These are phyloP conservation scores for Oegoconia quadripuncta DNA, from an alignment of 2,888 invertebrate species.

Conservation along the genomic window DNA sequence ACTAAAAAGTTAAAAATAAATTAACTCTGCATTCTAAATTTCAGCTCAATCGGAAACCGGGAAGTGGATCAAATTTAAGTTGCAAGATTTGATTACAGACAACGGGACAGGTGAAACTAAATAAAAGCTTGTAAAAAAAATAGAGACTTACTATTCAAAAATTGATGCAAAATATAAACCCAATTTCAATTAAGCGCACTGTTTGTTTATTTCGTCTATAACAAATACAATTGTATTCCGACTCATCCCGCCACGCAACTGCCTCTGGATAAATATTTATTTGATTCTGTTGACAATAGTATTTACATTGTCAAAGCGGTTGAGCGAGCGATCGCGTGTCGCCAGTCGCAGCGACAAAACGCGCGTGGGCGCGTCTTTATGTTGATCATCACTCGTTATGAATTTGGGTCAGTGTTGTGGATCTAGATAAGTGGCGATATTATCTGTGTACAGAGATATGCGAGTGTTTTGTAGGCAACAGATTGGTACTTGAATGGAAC, in stretches of 20 bases:
- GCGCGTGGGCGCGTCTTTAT: slow-evolving; percentile 61
- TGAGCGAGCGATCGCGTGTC: slow-evolving; percentile 14
- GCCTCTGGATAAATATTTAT: slow-evolving; percentile 73
- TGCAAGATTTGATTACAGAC: no score
- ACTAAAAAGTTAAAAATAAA: no score
- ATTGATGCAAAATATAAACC: neutral
- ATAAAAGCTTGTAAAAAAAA: no score
- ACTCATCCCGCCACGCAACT: slow-evolving; percentile 56
- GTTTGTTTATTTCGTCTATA: slow-evolving; percentile 1
- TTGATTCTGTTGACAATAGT: slow-evolving; percentile 74
- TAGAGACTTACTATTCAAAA: no score
- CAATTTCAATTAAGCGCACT: neutral
- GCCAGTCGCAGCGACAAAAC: slow-evolving; percentile 45
- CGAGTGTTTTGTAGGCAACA: no score
- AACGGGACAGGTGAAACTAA: no score
- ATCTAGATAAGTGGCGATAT: slow-evolving; percentile 35
- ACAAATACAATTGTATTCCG: slow-evolving; percentile 51
- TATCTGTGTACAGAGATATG: slow-evolving; percentile 2
- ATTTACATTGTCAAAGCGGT: slow-evolving; percentile 70
- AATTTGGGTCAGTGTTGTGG: slow-evolving; percentile 58
- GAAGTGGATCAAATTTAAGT: no score
- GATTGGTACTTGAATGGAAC: no score
- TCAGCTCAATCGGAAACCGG: no score
- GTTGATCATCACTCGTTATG: slow-evolving; percentile 60
- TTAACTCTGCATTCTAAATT: no score